phyloP scores from a whole-genome alignment of 2,888 invertebrate species.

The Ganaspis brasiliensis region DNA sequence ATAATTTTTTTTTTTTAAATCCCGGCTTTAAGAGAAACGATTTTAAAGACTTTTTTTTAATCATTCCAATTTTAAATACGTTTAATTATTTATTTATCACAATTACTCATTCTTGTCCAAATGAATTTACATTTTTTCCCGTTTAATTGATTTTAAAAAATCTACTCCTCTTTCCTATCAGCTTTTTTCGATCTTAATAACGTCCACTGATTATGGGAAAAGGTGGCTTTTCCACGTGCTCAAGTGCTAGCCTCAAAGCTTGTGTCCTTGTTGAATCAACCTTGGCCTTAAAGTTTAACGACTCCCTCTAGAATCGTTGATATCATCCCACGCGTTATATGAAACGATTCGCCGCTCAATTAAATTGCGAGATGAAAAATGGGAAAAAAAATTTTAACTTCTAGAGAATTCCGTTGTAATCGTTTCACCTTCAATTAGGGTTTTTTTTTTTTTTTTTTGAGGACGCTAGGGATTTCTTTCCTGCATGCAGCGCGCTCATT shows the following conservation, averaged over 20 bases:
- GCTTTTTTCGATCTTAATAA: slow-evolving; percentile 5
- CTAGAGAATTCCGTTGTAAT: neutral
- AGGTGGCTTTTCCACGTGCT: slow-evolving; percentile 18
- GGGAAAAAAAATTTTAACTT: neutral
- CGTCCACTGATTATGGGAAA: neutral
- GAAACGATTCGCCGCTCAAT: slow-evolving; percentile 54
- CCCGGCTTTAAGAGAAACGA: too few relatives aligned
- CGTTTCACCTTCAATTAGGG: neutral
- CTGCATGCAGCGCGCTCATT: slow-evolving; percentile 9
- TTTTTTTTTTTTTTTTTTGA: neutral
- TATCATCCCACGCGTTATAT: slow-evolving; percentile 48
- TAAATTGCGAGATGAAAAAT: slow-evolving; percentile 10
- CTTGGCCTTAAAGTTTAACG: slow-evolving; percentile 58
- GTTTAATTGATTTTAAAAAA: neutral
- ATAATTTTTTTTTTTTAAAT: too few relatives aligned
- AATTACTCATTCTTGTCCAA: too few relatives aligned
- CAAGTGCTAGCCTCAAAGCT: slow-evolving; percentile 34
- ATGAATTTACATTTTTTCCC: too few relatives aligned
- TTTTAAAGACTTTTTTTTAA: too few relatives aligned
- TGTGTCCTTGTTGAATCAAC: slow-evolving; percentile 41
- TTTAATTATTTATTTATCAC: too few relatives aligned
- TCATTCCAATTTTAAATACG: too few relatives aligned
- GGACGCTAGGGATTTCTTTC: neutral
- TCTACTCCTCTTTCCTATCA: neutral
- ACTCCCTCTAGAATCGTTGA: slow-evolving; percentile 56